These are phyloP conservation scores for Tricholauxania praeusta DNA, from an alignment of 2,888 invertebrate genomes.

Conservation along the genomic window DNA sequence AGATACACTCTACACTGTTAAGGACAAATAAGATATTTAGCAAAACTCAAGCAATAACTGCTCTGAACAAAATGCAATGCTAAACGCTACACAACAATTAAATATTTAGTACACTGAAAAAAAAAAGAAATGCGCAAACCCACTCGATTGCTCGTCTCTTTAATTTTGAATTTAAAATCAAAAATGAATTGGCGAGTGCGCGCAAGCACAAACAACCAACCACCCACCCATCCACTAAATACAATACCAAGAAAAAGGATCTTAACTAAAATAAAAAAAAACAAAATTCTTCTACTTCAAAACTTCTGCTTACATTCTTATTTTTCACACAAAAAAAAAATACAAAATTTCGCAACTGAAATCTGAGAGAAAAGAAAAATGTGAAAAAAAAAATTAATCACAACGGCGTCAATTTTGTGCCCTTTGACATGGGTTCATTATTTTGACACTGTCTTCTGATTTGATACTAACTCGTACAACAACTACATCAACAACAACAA, in stretches of 20 bases:
- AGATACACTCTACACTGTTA: slow-evolving; percentile 37
- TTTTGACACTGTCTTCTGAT: slow-evolving; percentile 70
- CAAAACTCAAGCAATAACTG: slow-evolving; percentile 11
- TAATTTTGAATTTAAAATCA: slow-evolving; percentile 38
- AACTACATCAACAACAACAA: slow-evolving; percentile 48
- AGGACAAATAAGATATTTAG: slow-evolving; percentile 3
- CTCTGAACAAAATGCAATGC: slow-evolving; percentile 12
- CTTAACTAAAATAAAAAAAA: slow-evolving; percentile 35
- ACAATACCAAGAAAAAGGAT: slow-evolving; percentile 40
- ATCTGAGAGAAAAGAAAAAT: slow-evolving; percentile 2
- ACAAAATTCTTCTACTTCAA: slow-evolving; percentile 48
- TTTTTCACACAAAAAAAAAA: slow-evolving; percentile 54
- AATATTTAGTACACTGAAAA: slow-evolving; percentile 18
- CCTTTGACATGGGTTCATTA: slow-evolving; percentile 65
- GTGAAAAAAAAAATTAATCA: slow-evolving; percentile 24
- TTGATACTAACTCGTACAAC: slow-evolving; percentile 57
- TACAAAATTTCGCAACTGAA: slow-evolving; percentile 49
- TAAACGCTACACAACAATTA: slow-evolving; percentile 20
- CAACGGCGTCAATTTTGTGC: slow-evolving; percentile 55
- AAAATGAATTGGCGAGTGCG: slow-evolving; percentile 35
- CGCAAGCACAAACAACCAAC: slow-evolving; percentile 9
- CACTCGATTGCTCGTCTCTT: slow-evolving; percentile 23
- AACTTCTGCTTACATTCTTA: slow-evolving; percentile 37
- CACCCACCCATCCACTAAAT: slow-evolving; percentile 18
- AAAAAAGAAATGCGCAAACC: not conserved